Percentiles rank a stretch among this genome's conserved stretches.
Conservation (phyloP, 2,888 invertebrate species). For the Drosophila hamatofila region DNA sequence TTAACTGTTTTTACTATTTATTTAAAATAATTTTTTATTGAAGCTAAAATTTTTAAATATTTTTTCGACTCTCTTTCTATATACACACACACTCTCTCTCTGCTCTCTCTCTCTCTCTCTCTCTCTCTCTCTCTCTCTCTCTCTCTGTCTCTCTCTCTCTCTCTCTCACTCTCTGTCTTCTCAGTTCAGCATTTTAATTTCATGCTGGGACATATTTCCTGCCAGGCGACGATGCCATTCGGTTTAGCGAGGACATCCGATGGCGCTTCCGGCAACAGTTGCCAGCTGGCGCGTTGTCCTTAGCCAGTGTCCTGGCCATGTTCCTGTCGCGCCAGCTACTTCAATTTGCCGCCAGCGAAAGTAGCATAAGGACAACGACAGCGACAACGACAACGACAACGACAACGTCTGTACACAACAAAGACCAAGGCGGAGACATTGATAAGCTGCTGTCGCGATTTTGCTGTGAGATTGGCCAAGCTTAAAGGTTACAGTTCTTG, state of each 20-base stretch:
- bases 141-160: not conserved
- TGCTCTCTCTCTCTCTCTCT: too few relatives aligned
- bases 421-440: constrained; percentile 15
- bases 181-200: constrained; percentile 68
- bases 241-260: constrained; percentile 80
- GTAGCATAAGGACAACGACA: constrained; percentile 25
- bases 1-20: not conserved
- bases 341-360: constrained; percentile 57
- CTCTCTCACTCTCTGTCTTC: constrained; percentile 4
- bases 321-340: constrained; percentile 54
- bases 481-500: constrained; percentile 32
- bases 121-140: constrained; percentile 2
- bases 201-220: constrained; percentile 76
- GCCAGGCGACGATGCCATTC: constrained; percentile 68
- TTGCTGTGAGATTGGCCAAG: constrained; percentile 25
- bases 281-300: constrained; percentile 62
- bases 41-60: too few relatives aligned
- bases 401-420: constrained; percentile 15
- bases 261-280: constrained; percentile 77
- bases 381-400: too few relatives aligned
- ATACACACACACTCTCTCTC: too few relatives aligned
- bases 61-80: not conserved
- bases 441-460: constrained; percentile 45
- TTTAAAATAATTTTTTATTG: not conserved
- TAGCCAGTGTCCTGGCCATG: constrained; percentile 45